Percentiles rank a stretch among this genome's conserved stretches.
Evolutionary conservation across 2,888 invertebrate species (phyloP).

Genomic region (Euclidia mi): DNA sequence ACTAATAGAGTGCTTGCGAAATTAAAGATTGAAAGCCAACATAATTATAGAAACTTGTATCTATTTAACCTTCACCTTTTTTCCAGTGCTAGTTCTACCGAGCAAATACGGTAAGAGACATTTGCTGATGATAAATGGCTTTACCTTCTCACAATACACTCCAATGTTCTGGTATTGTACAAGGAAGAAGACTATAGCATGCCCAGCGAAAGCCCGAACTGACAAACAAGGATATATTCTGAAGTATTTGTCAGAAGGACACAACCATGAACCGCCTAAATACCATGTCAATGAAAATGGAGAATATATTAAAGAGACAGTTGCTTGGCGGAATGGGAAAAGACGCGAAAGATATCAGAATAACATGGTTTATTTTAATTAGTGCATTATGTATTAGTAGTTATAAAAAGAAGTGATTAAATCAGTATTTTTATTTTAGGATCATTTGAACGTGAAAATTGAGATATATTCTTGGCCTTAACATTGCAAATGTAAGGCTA

Average conservation of each 20-base stretch:
- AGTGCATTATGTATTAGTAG: no score
- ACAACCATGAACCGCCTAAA: slow-evolving; percentile 64
- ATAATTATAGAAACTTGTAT: no score
- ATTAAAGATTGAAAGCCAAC: no score
- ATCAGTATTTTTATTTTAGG: no score
- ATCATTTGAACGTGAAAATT: no score
- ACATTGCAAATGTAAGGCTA: no score
- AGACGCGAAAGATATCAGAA: no score
- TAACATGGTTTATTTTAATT: no score
- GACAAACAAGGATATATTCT: slow-evolving; percentile 16
- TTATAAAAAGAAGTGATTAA: no score
- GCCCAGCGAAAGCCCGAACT: slow-evolving; percentile 64
- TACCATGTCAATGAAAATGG: slow-evolving; percentile 59
- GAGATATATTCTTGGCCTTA: no score
- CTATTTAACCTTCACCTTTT: no score
- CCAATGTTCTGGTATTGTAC: slow-evolving; percentile 73
- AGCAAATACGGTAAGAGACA: slow-evolving; percentile 7
- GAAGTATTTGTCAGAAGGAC: slow-evolving; percentile 51
- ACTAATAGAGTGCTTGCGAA: no score
- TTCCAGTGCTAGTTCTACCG: background rate
- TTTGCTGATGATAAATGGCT: slow-evolving; percentile 69
- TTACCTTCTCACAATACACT: slow-evolving; percentile 67
- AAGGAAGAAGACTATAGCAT: slow-evolving; percentile 59
- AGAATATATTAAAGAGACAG: slow-evolving; percentile 38
- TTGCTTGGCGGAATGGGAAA: background rate